phyloP scores from a whole-genome alignment of 2,888 invertebrate genomes.

The Sinhomidia bicolor region DNA sequence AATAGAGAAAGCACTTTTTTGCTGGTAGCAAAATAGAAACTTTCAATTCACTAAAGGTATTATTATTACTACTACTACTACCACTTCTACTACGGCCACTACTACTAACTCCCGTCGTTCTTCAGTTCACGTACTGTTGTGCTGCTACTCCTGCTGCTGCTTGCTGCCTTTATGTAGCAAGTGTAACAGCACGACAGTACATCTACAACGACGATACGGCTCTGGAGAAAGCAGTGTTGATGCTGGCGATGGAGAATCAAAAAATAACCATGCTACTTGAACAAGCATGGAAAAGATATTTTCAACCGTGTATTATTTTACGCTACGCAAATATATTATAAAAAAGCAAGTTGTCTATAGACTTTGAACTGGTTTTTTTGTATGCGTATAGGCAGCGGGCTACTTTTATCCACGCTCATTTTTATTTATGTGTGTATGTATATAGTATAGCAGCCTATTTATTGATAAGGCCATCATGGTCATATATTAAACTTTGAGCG shows the following conservation, averaged over 20 bases:
- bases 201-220: too few relatives aligned
- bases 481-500: conserved; percentile 33
- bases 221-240: conserved; percentile 21
- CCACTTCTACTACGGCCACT: background rate
- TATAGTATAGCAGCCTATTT: conserved; percentile 10
- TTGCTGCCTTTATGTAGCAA: too few relatives aligned
- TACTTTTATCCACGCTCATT: too few relatives aligned
- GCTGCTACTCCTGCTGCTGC: too few relatives aligned
- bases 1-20: conserved; percentile 15
- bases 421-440: background rate
- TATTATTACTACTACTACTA: background rate
- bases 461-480: conserved; percentile 22
- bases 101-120: background rate
- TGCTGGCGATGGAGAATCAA: background rate
- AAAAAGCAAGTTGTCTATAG: too few relatives aligned
- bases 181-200: too few relatives aligned
- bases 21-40: background rate
- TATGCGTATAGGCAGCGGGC: too few relatives aligned
- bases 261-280: background rate
- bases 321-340: too few relatives aligned
- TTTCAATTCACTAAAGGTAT: conserved; percentile 2
- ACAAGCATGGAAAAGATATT: conserved; percentile 5
- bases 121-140: background rate
- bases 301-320: background rate
- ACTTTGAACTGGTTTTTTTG: too few relatives aligned